Base-by-base conservation (phyloP, 2,113 vertebrate genomes). In the Lophotis ruficrista region DNA sequence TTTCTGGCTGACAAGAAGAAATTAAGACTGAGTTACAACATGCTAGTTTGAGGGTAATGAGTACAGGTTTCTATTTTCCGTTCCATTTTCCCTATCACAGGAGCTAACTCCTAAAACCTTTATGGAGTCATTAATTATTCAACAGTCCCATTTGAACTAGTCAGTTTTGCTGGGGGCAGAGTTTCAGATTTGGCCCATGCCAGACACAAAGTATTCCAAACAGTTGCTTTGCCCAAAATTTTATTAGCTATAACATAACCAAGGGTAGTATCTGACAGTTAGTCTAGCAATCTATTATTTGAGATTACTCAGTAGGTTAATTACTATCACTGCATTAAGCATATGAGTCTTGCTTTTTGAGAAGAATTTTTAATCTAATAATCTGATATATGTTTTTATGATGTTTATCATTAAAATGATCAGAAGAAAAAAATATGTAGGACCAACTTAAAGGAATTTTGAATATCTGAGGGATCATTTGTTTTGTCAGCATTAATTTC, bases 381-480 rank as follows among this genome's bases (percentile, higher is more conserved):
- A 48, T 84, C 48, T 96, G 48, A 94, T 56, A 89, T n/a, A 69
- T 43, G 19, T 33, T 94, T 94, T 95, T 69, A 89, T 51, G 69
- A 83, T 92, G 16, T 76, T 94, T 93, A 69, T 41, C 51, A 20
- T 77, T 65, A 45, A 25, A 77, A 31, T 51, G 2, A 94, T 72
- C 73, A 92, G 66, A 25, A 50, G 10, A 18, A 66, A 83, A 94
- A 79, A 87, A 9, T 4, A 60, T 37, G 25, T 88, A 50, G 48
- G 66, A 53, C 6, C 18, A 71, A 25, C 56, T 81, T 70, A 28
- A 68, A 71, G 38, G 14, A 82, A 58, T 66, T 79, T 76, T 60
- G 28, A 79, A 23, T 61, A 56, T 69, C 56, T 82, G 43, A 82
- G 15, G 4, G 19, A 60, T 54, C 19, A 53, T 60, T 81, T 57